A percentile compares a stretch with the other conserved stretches of the same genome.
Conservation (phyloP, 2,888 invertebrate genomes). For the Diaphora mendica region DNA sequence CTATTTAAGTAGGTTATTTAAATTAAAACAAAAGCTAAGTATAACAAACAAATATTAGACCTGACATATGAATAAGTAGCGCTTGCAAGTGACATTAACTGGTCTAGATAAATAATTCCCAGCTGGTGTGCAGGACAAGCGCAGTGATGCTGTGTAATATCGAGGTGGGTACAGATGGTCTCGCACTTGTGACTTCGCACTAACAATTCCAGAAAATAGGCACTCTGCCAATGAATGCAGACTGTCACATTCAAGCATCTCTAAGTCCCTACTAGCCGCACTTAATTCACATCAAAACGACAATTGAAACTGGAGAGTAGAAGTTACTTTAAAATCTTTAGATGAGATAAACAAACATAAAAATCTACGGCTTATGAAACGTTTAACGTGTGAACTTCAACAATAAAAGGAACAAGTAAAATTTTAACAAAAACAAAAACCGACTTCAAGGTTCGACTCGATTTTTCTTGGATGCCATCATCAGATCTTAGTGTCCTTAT, state of each 20-base stretch:
- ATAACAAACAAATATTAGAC: conserved; percentile 31
- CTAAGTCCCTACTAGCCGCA: conserved; percentile 42
- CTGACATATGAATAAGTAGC: conserved; percentile 42
- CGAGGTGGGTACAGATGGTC: conserved; percentile 54
- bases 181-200: conserved; percentile 48
- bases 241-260: conserved; percentile 56
- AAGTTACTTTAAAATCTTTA: conserved; percentile 25
- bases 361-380: conserved; percentile 72
- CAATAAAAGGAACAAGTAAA: conserved; percentile 83
- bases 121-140: conserved; percentile 59
- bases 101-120: conserved; percentile 66
- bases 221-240: conserved; percentile 74
- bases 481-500: too few species aligned
- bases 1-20: conserved; percentile 27
- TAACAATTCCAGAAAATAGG: conserved; percentile 66
- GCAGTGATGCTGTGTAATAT: conserved; percentile 44
- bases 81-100: conserved; percentile 59
- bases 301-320: conserved; percentile 38
- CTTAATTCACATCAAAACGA: conserved; percentile 50
- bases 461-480: too few species aligned
- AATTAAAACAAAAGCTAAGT: conserved; percentile 38
- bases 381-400: conserved; percentile 78
- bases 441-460: too few species aligned
- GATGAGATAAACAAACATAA: conserved; percentile 51
- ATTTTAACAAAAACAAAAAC: too few species aligned